These are phyloP conservation scores for Leptinotarsa haldemani DNA, from an alignment of 2,888 invertebrate species.

Conservation along the genomic window DNA sequence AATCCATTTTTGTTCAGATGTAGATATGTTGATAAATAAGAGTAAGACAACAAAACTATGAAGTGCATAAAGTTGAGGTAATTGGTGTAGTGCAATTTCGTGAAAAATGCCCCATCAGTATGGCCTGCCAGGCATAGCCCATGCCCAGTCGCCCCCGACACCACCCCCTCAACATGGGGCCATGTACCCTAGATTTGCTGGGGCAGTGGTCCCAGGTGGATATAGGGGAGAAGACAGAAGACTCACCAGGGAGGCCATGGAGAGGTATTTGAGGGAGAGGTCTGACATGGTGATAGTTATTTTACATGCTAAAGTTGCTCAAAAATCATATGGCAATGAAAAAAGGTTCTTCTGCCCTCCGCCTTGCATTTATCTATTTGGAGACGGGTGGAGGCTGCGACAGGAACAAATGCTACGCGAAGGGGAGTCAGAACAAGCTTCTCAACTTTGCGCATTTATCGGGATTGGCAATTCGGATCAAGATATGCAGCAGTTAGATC, in stretches of 20 bases:
- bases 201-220: conserved; percentile 73
- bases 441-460: conserved; percentile 98
- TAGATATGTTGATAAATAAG: background rate
- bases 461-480: conserved; percentile 97
- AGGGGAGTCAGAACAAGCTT: conserved; percentile 89
- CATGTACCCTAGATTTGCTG: conserved; percentile 71
- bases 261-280: conserved; percentile 92
- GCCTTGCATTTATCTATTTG: conserved; percentile 97
- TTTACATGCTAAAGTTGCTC: conserved; percentile 98
- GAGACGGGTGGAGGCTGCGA: conserved; percentile 97
- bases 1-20: background rate
- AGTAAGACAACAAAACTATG: conserved; percentile 24
- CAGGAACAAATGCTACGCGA: conserved; percentile 93
- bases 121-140: conserved; percentile 78
- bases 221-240: conserved; percentile 85
- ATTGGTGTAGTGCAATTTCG: conserved; percentile 20
- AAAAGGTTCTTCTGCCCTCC: conserved; percentile 99
- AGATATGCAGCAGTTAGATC: conserved; percentile 98
- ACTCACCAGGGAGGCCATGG: conserved; percentile 93
- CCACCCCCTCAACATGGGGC: conserved; percentile 77
- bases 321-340: conserved; percentile 99
- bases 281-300: conserved; percentile 97
- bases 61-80: conserved; percentile 25
- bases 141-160: conserved; percentile 85
- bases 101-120: conserved; percentile 82